These are phyloP conservation scores for Alces alces DNA, from an alignment of 2,113 vertebrate genomes.

Conservation along the genomic window DNA sequence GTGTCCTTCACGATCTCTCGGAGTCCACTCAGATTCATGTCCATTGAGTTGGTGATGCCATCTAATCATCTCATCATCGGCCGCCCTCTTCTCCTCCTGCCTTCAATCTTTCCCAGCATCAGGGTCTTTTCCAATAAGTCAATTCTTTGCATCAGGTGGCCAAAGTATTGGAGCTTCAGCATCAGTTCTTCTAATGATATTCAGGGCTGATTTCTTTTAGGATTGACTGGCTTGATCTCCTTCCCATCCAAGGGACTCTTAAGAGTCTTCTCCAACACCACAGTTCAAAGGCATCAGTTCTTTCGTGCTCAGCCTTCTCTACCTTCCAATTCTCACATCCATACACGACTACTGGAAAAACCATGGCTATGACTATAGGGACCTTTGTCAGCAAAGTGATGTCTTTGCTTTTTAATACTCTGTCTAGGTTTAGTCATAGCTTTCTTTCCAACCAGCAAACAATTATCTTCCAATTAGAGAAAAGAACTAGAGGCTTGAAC, in stretches of 20 bases:
- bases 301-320: not conserved
- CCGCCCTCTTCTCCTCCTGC: not conserved
- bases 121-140: not conserved
- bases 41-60: not conserved
- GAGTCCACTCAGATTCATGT: not conserved
- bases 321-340: not conserved
- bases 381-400: not conserved
- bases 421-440: not conserved
- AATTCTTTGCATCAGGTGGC: not conserved
- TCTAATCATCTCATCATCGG: not conserved
- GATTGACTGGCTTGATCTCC: not conserved
- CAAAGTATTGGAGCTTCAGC: not conserved
- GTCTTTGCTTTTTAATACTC: not conserved
- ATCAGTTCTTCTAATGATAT: not conserved
- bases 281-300: not conserved
- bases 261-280: not conserved
- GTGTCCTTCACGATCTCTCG: not conserved
- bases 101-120: not conserved
- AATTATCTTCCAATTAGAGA: not conserved
- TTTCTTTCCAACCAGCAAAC: not conserved
- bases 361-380: not conserved
- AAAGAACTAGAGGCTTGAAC: not conserved
- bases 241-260: not conserved
- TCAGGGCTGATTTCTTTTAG: not conserved
- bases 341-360: not conserved